phyloP scores from a whole-genome alignment of 2,797 vertebrate genomes.

The Lutra lutra region DNA sequence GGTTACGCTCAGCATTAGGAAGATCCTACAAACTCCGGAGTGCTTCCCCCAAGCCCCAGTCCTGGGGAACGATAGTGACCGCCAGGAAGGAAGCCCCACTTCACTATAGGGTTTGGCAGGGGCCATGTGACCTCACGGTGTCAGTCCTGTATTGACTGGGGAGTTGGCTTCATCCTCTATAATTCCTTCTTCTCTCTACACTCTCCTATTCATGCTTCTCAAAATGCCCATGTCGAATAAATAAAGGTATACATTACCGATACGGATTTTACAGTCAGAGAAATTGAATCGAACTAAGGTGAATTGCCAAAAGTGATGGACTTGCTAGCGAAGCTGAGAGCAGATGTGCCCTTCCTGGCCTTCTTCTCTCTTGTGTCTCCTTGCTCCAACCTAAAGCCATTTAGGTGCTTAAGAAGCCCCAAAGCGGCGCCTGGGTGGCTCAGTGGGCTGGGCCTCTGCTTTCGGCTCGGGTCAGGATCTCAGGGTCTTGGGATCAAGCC shows the following conservation, averaged over 20 bases:
- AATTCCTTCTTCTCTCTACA: background rate
- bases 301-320: background rate
- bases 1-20: background rate
- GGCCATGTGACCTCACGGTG: background rate
- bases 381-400: background rate
- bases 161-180: background rate
- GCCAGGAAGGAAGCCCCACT: background rate
- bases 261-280: slow-evolving; percentile 14
- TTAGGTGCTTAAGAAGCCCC: background rate
- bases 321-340: background rate
- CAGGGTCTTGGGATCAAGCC: too few species aligned
- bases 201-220: background rate
- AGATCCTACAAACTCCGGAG: background rate
- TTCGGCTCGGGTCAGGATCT: too few species aligned
- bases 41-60: background rate
- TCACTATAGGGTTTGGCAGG: background rate
- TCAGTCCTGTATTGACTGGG: background rate
- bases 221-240: slow-evolving; percentile 18
- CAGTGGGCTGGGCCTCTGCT: too few species aligned
- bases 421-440: background rate
- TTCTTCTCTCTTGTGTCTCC: background rate
- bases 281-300: background rate
- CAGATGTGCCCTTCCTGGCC: background rate
- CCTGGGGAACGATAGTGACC: background rate
- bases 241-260: background rate